These are phyloP conservation scores for Acanthis flammea DNA, from an alignment of 2,797 vertebrate genomes.

Conservation along the genomic window DNA sequence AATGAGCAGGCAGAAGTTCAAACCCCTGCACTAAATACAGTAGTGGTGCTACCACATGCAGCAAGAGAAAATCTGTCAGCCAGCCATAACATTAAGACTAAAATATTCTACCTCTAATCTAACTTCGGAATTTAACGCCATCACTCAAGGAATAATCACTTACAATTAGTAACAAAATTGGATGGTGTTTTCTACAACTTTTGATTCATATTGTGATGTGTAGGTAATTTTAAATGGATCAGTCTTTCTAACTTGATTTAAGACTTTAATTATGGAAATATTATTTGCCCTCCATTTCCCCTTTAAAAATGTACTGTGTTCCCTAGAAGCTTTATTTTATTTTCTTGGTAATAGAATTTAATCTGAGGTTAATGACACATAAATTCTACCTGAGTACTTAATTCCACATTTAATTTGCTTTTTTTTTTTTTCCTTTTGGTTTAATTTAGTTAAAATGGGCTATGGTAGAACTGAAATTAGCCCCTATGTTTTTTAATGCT, in stretches of 20 bases:
- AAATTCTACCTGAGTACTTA: slow-evolving; percentile 63
- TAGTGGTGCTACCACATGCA: background rate
- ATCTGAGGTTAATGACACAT: slow-evolving; percentile 54
- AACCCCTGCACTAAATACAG: background rate
- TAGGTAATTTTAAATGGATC: slow-evolving; percentile 52
- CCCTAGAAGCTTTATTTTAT: slow-evolving; percentile 51
- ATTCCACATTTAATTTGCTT: slow-evolving; percentile 25
- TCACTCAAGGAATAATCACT: slow-evolving; percentile 42
- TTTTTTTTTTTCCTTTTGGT: background rate
- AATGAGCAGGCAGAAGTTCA: background rate
- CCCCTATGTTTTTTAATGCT: background rate
- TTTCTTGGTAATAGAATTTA: slow-evolving; percentile 63
- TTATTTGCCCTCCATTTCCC: slow-evolving; percentile 55
- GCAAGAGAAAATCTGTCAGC: background rate
- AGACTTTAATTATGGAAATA: slow-evolving; percentile 63
- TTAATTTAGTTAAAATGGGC: slow-evolving; percentile 1
- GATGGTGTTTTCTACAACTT: slow-evolving; percentile 40
- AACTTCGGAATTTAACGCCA: slow-evolving; percentile 15
- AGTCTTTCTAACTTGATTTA: slow-evolving; percentile 64
- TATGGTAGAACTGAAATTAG: background rate
- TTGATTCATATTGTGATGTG: slow-evolving; percentile 42
- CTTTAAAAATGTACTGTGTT: slow-evolving; percentile 37
- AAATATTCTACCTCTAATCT: slow-evolving; percentile 32
- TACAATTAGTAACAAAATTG: slow-evolving; percentile 46
- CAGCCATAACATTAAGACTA: background rate